These are phyloP conservation scores for Delphinus delphis DNA, from an alignment of 2,113 vertebrate genomes.

Conservation along the genomic window DNA sequence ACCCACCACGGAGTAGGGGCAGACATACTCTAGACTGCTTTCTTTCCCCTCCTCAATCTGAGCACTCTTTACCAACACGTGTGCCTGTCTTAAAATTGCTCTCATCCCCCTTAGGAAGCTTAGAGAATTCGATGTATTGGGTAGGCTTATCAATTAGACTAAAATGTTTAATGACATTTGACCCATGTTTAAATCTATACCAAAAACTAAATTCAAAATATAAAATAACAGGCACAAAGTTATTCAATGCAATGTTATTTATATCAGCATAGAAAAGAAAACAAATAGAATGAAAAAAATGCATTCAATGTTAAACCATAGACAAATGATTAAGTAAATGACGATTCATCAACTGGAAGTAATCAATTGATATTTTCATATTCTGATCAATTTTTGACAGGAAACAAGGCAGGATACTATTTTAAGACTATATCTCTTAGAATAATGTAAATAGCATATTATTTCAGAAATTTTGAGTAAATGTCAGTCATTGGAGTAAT, in stretches of 20 bases:
- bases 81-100: not conserved
- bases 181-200: not conserved
- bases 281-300: not conserved
- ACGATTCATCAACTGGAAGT: not conserved
- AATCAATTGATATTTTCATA: not conserved
- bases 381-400: not conserved
- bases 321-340: not conserved
- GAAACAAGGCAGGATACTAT: not conserved
- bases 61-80: not conserved
- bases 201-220: not conserved
- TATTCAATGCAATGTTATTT: not conserved
- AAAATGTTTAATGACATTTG: not conserved
- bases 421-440: not conserved
- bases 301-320: not conserved
- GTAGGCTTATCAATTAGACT: not conserved
- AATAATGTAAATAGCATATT: not conserved
- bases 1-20: accelerated
- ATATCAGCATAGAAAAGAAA: not conserved
- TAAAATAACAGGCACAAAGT: not conserved
- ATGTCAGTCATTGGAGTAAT: not conserved
- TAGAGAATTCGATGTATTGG: accelerated
- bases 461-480: not conserved
- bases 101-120: not conserved
- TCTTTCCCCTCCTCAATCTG: not conserved
- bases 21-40: not conserved